Base-by-base conservation (phyloP, 2,113 vertebrate genomes). In the Varanus salvator region DNA sequence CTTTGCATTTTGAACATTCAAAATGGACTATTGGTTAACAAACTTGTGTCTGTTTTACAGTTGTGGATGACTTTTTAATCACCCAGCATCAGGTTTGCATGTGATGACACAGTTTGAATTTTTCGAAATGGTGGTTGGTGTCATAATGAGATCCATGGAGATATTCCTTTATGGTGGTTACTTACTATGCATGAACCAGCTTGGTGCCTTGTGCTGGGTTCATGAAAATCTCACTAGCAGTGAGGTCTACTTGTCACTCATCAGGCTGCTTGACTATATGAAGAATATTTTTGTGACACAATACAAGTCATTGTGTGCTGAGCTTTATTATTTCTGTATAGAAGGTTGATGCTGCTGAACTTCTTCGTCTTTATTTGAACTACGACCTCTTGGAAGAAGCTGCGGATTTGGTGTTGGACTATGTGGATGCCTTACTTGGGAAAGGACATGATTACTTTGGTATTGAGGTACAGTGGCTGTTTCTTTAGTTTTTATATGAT, bases 401-500 rank as follows among this genome's bases (percentile, higher is more conserved):
- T 0, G 98, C 97, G 2, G 99, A 99, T 50, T 97, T 99, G 85
- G 98, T 99, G 66, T 86, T 99, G 94, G 98, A 99, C 85, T 99
- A 98, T 0, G 97, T 99, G 52, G 98, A 99, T 0, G 98, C 99
- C 0, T 96, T 99, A 66, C 92, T 99, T 60, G 99, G 99, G 48
- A 98, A 97, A 91, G 99, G 99, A 38, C 98, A 99, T 92, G 97
- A 98, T 90, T 98, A 99, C 94, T 99, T 99, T 57, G 98, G 98
- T 17, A 98, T 99, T 1, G 97, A 99, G 98, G 98, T 99, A 96
- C 15, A 54, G 15, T 76, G 72, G 48, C 4, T 54, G 9, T 27
- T 48, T 64, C 31, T 57, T 31, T 76, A 77, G 60, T 69, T 69
- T 23, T 14, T 19, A 64, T 52, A 74, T 76, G 50, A 31, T 27